Conservation (phyloP, 2,113 vertebrate genomes). For the Phasianus colchicus region DNA sequence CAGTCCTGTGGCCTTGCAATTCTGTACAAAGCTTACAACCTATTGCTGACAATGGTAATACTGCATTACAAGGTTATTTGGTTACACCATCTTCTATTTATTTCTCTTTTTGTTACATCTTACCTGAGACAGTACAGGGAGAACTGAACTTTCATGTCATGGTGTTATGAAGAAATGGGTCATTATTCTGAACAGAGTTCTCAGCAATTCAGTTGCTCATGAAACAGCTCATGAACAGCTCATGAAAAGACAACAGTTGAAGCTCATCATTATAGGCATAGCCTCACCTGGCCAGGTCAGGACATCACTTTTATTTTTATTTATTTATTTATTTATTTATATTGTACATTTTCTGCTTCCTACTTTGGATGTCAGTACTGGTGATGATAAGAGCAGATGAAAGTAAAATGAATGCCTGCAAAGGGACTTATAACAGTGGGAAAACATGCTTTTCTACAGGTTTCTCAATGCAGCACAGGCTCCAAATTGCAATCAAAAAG, state of each 20-base stretch:
- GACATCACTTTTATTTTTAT: too few relatives aligned
- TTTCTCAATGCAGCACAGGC: background rate
- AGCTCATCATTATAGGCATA: background rate
- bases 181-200: background rate
- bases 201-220: slow-evolving; percentile 7
- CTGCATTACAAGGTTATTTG: background rate
- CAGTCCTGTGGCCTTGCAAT: background rate
- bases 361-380: background rate
- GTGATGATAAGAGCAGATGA: background rate
- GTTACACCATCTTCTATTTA: slow-evolving; percentile 6
- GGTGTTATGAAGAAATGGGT: background rate
- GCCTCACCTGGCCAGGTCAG: background rate
- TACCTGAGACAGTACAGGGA: background rate
- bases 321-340: background rate
- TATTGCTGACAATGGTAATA: background rate
- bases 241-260: background rate
- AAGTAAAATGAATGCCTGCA: background rate
- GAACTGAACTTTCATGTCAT: background rate
- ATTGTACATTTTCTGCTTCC: background rate
- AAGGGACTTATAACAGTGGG: background rate
- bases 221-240: too few relatives aligned
- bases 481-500: background rate
- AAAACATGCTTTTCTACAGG: background rate
- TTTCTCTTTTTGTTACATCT: background rate
- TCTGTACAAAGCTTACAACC: background rate